These are phyloP conservation scores for Zosterops pallidus DNA, from an alignment of 2,113 vertebrate species.

Conservation along the genomic window DNA sequence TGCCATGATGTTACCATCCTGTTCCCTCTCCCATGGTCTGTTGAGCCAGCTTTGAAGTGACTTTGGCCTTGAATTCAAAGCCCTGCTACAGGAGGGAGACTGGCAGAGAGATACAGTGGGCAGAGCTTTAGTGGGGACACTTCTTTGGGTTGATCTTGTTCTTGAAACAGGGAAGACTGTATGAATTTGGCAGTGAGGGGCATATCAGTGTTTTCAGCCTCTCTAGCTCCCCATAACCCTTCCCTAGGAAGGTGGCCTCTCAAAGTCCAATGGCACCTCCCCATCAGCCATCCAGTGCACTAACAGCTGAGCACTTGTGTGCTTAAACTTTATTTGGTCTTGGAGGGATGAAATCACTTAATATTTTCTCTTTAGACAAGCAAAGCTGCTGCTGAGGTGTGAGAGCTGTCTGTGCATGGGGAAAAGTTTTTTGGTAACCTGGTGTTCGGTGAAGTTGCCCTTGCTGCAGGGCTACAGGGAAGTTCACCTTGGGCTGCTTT, in stretches of 20 bases:
- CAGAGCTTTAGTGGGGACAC: not conserved
- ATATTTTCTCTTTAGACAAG: not conserved
- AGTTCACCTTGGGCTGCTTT: not conserved
- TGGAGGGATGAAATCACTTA: not conserved
- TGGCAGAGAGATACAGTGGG: not conserved
- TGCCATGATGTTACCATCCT: accelerated
- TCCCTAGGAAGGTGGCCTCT: not conserved
- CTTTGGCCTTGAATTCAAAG: not conserved
- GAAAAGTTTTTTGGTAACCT: not conserved
- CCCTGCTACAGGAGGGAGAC: accelerated
- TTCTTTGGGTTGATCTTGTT: not conserved
- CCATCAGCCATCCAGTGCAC: accelerated
- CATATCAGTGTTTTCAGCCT: not conserved
- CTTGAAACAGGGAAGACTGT: not conserved
- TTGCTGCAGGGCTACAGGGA: not conserved
- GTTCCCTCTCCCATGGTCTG: not conserved
- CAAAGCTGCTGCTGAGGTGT: not conserved
- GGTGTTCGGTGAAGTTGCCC: accelerated
- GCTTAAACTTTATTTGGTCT: not conserved
- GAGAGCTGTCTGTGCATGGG: accelerated
- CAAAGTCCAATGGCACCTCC: accelerated
- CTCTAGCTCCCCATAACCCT: not conserved
- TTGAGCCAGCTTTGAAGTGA: not conserved
- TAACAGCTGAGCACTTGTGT: not conserved
- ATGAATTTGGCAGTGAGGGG: not conserved